Base-by-base conservation (phyloP, 2,888 invertebrate species). In the Syrphus vitripennis region DNA sequence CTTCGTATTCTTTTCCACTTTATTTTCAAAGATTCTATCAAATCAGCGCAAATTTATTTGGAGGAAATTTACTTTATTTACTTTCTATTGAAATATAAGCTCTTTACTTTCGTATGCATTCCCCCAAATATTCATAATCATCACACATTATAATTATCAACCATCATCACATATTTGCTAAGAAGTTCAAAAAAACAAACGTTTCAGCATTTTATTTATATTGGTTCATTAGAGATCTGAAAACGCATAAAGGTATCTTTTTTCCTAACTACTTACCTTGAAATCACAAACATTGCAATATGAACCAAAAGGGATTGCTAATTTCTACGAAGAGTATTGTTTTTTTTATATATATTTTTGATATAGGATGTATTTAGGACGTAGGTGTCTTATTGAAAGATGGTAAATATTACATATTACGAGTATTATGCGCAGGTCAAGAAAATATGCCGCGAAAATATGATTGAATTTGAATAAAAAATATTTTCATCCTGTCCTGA, bases 191-290 rank as follows among this genome's bases (percentile, higher is more conserved):
- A 26, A 16, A 72, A 84, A 84, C 71, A 80, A 76, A 48, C 71
- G 29, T 61, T 67, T 84, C 84, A 84, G 84, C 84, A 76, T 69
- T 76, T 53, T 21, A 65, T 70, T 75, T 48, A 55, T 65, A 83
- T 71, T 80, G 70, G 65, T 74, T 78, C 50, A 71, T 71, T 71
- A 57, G 21, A 34, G 31, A 78, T 29, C 34, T 69, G 0, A 55
- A n/a, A 34, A 40, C 26, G 21, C 42, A 50, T 63, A 14, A 7
- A 31, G 10, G 14, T 34, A 24, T 48, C 1, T 26, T 5, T 48
- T 3, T 26, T 5, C 12, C 24, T 50, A 48, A 4, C 1, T 24
- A n/a, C 5, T 4, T 16, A 37, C 40, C 21, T 40, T 26, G 9
- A 7, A 61, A 24, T 59, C 34, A 37, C 14, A 19, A 37, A 37